Base-by-base conservation (phyloP, 2,888 invertebrate genomes). In the Tineola bisselliella region DNA sequence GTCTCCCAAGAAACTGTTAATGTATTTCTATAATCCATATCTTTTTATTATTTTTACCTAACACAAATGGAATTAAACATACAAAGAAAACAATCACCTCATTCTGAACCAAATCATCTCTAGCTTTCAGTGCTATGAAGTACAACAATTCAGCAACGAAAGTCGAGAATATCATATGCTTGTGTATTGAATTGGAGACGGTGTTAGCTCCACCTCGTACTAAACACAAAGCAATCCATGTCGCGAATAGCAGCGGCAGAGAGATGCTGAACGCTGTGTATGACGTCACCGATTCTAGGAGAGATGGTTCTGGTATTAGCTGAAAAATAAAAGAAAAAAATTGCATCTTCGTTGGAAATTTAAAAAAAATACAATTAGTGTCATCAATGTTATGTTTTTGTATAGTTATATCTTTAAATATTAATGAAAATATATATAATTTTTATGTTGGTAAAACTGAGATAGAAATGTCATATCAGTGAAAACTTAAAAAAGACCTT, bases 141-240 rank as follows among this genome's bases (percentile, higher is more conserved):
- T 96, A 98, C 30, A 97, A 80, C 25, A 96, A 76, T 73, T 97
- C 94, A 0, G 94, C 94, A 68, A 94, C 88, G 72, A 98, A 93
- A 18, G 97, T 92, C 71, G 95, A 95, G 64, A 97, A 89, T n/a
- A 97, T 93, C 8, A 98, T 89, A 75, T 98, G 97, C 72, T 96
- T 95, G 73, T 97, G 94, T 65, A 98, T 97, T 17, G 94, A 94
- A 79, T 97, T 97, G 56, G 96, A 95, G 69, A 98, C 98, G 0
- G 95, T 95, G 62, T 93, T 92, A 0, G 90, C 84, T 13, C 93
- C 92, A 0, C 96, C 96, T 6, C 95, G 89, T 67, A 97, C 91
- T 54, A 95, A 81, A 44, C 94, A 93, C 60, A 98, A 84, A 17
- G 96, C 93, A 8, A 94, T 79, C 73, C 97, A 91, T 0, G 97